Evolutionary conservation across 2,113 vertebrate species (phyloP).

Genomic region (Pipa parva): DNA sequence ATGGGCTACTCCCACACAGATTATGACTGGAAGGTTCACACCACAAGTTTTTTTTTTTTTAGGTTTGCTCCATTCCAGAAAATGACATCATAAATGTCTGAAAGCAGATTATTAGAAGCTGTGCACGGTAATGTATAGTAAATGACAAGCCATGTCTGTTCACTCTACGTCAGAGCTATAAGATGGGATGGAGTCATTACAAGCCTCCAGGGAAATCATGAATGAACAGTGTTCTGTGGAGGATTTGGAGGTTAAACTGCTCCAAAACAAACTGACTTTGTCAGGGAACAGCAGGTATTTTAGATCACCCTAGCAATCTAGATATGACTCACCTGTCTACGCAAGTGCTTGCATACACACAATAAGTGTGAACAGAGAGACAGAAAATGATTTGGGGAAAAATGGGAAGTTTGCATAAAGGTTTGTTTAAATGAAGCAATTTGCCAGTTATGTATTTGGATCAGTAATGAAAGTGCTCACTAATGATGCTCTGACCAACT

Average conservation of each 20-base stretch:
- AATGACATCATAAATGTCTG: too few relatives aligned
- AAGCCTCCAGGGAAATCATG: conserved; percentile 11
- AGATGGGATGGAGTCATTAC: conserved; percentile 5
- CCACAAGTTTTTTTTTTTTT: too few relatives aligned
- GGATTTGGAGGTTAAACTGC: conserved; percentile 14
- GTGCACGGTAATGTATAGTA: not conserved
- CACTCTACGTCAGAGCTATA: conserved; percentile 3
- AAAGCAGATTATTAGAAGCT: too few relatives aligned
- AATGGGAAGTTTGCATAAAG: not conserved
- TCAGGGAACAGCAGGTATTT: conserved; percentile 26
- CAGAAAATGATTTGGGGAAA: not conserved
- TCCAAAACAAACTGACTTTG: conserved; percentile 16
- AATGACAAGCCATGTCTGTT: not conserved
- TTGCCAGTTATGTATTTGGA: not conserved
- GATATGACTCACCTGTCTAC: conserved; percentile 20
- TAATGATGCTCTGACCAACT: too few relatives aligned
- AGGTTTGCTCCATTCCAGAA: too few relatives aligned
- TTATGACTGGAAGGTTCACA: too few relatives aligned
- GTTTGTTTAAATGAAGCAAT: conserved; percentile 10
- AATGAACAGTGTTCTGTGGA: not conserved
- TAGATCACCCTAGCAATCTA: conserved; percentile 17
- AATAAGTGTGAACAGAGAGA: conserved; percentile 8
- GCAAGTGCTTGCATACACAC: conserved; percentile 9
- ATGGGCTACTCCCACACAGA: too few relatives aligned
- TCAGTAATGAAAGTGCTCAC: too few relatives aligned